Base-by-base conservation (phyloP, 2,113 vertebrate species). In the Melanostigma gelatinosum region DNA sequence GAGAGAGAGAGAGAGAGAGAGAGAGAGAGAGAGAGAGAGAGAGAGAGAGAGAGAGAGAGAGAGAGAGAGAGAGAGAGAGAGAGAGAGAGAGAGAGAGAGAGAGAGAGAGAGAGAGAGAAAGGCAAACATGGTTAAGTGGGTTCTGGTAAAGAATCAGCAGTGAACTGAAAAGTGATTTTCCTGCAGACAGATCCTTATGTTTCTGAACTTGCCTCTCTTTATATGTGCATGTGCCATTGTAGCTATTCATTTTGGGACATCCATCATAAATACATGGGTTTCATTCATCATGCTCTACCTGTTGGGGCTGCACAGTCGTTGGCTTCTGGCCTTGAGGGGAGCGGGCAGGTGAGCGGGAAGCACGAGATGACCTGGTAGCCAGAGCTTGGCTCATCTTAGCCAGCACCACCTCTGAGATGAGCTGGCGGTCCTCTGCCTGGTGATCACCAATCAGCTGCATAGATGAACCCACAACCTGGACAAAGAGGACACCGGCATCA, bases 361-460 rank as follows among this genome's bases (percentile, higher is more conserved):
- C 77, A 13, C 88, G 80, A 0, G 91, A 86, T 6, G 87, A 96
- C 94, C 96, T 85, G 94, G 94, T 54, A 12, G 65, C 58, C 73
- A 96, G 80, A 20, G 91, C 92, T 88, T 97, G 96, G 94, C 96
- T 98, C 97, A 99, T 98, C 91, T 96, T 98, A 88, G 89, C 92
- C 92, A 98, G 61, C 7, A 99, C 96, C 55, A 99, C 93, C 3
- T 99, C 97, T 0, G 97, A 95, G 86, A 99, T 98, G 72, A 98
- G 96, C 86, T 98, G 97, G 75, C 96, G 95, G 93, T 99, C 98
- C 74, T 99, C 98, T 1, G 89, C 88, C 89, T 99, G 98, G 92
- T 99, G 97, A 75, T 99, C 98, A 7, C 98, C 98, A 1, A 99
- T 97, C 87, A 99, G 91, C 44, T 96, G 98, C 97, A 99, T 97